Percentiles rank a stretch among this genome's conserved stretches.
These are phyloP conservation scores for Odontocerum albicorne DNA, from an alignment of 2,888 invertebrate species.

Conservation along the genomic window DNA sequence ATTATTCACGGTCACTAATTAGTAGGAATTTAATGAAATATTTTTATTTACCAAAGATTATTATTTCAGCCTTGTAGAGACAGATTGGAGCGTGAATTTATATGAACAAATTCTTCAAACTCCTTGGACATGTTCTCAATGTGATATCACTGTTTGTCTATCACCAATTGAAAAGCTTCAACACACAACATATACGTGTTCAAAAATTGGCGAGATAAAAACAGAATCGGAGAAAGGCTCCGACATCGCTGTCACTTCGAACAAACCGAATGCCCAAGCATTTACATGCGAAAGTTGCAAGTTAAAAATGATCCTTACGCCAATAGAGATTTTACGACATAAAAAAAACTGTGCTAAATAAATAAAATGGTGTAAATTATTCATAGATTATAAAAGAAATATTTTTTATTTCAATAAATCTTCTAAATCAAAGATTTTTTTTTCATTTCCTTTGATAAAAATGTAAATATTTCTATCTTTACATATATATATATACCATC, in stretches of 20 bases:
- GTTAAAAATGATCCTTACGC: slow-evolving; percentile 67
- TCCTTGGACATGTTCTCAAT: slow-evolving; percentile 74
- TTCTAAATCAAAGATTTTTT: no score
- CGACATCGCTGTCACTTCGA: slow-evolving; percentile 37
- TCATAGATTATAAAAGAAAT: no score
- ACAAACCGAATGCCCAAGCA: slow-evolving; percentile 59
- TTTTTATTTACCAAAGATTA: no score
- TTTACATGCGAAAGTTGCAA: slow-evolving; percentile 76
- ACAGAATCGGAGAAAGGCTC: slow-evolving; percentile 42
- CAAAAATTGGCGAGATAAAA: slow-evolving; percentile 42
- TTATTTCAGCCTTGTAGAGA: slow-evolving; percentile 65
- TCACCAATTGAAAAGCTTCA: slow-evolving; percentile 72
- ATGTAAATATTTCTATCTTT: no score
- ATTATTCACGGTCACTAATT: no score
- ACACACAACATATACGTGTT: slow-evolving; percentile 63
- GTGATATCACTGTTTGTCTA: slow-evolving; percentile 62
- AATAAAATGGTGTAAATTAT: no score
- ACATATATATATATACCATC: no score
- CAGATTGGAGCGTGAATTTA: slow-evolving; percentile 67
- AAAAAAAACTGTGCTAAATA: slow-evolving; percentile 62
- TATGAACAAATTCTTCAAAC: slow-evolving; percentile 61
- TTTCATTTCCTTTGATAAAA: no score
- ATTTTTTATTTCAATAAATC: no score
- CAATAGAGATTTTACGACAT: slow-evolving; percentile 85
- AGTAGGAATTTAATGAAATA: no score